Percentiles rank a stretch among this genome's conserved stretches.
Conservation (phyloP, 2,888 invertebrate genomes). For the Dryomyza anilis region DNA sequence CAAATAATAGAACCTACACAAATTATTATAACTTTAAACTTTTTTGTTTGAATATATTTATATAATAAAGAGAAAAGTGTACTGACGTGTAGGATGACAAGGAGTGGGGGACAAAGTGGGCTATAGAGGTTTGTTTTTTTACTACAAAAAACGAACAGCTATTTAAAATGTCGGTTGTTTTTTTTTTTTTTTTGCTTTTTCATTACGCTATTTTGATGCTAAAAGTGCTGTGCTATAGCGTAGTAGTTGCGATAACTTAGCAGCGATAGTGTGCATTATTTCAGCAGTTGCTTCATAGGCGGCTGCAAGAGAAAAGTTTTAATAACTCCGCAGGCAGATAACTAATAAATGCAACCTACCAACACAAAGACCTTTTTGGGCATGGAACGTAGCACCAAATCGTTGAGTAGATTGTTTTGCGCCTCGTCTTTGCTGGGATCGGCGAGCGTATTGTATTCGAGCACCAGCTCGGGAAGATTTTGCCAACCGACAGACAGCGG, state of each 20-base stretch:
- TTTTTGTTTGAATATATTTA: too few species aligned
- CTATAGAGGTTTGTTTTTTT: not conserved
- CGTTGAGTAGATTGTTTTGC: conserved; percentile 53
- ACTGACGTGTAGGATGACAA: too few species aligned
- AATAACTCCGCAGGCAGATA: not conserved
- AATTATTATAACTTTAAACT: not conserved
- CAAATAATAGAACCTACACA: not conserved
- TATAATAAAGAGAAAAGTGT: too few species aligned
- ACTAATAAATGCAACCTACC: conserved; percentile 44
- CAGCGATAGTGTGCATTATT: conserved; percentile 37
- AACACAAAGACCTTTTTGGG: conserved; percentile 61
- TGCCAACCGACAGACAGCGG: conserved; percentile 61
- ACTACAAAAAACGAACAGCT: not conserved
- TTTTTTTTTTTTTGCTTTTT: not conserved
- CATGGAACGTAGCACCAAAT: conserved; percentile 59
- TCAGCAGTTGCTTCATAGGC: conserved; percentile 51
- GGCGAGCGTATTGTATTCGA: conserved; percentile 58
- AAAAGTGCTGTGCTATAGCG: too few species aligned
- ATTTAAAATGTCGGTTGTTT: not conserved
- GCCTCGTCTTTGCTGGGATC: conserved; percentile 56
- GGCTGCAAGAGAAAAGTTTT: conserved; percentile 40
- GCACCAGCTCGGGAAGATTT: conserved; percentile 55
- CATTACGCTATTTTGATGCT: too few species aligned
- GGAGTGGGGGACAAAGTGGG: too few species aligned
- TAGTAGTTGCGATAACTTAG: not conserved